These are phyloP conservation scores for Lagopus muta DNA, from an alignment of 2,113 vertebrate genomes.

Conservation along the genomic window DNA sequence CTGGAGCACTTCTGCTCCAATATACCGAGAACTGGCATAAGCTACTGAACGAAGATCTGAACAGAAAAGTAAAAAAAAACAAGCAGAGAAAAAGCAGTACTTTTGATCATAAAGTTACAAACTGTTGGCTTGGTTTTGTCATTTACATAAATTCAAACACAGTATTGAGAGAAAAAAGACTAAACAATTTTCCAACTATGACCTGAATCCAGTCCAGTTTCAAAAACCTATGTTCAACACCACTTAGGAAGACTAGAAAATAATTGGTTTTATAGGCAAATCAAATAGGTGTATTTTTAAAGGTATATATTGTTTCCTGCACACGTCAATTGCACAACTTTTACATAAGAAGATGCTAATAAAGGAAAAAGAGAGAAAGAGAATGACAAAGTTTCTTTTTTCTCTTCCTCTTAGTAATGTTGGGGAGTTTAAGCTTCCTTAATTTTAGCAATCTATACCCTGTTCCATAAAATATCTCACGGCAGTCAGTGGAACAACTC, in stretches of 20 bases:
- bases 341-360: background rate
- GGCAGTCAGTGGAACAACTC: background rate
- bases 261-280: background rate
- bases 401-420: background rate
- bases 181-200: background rate
- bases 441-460: background rate
- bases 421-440: background rate
- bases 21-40: background rate
- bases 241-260: background rate
- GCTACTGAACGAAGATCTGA: background rate
- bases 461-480: background rate
- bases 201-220: background rate
- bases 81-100: background rate
- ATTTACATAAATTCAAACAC: background rate
- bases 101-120: background rate
- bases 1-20: background rate
- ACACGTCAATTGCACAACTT: background rate
- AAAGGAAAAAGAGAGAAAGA: background rate
- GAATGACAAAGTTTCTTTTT: background rate
- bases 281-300: background rate
- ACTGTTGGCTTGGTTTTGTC: background rate
- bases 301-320: background rate
- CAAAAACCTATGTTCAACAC: background rate
- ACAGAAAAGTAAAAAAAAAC: background rate
- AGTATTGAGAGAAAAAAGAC: background rate